Conservation (phyloP, 2,797 vertebrate species). For the Cetoscarus ocellatus region DNA sequence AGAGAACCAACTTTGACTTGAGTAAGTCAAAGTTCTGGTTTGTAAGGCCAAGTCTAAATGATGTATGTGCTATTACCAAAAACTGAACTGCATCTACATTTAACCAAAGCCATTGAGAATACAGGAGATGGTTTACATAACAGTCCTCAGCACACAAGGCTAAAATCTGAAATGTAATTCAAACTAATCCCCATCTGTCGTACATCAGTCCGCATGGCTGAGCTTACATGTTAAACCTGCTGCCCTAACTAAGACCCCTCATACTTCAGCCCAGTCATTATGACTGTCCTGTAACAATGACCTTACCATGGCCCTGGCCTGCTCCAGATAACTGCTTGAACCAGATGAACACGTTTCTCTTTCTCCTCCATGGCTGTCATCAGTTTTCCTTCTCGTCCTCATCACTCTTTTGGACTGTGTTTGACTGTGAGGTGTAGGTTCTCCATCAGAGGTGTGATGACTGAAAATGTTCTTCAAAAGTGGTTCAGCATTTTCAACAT, state of each 20-base stretch:
- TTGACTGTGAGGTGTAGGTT: conserved; percentile 30
- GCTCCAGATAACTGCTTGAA: conserved; percentile 78
- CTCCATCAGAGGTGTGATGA: conserved; percentile 59
- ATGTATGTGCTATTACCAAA: too few relatives aligned
- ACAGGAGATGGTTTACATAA: background rate
- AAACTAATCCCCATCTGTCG: background rate
- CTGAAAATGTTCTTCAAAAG: conserved; percentile 82
- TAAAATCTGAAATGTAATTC: conserved; percentile 1
- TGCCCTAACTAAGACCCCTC: background rate
- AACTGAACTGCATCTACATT: background rate
- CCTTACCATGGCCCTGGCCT: conserved; percentile 86
- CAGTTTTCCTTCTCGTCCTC: conserved; percentile 53
- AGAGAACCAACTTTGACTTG: too few relatives aligned
- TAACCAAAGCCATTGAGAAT: background rate
- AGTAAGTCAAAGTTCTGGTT: too few relatives aligned
- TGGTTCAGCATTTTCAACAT: conserved; percentile 87
- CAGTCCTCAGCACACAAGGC: background rate
- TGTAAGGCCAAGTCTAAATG: too few relatives aligned
- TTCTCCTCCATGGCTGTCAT: conserved; percentile 44
- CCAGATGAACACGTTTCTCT: conserved; percentile 79
- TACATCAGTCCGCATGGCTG: conserved; percentile 12
- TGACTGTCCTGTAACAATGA: conserved; percentile 15
- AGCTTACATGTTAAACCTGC: conserved; percentile 12
- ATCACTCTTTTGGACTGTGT: conserved; percentile 50
- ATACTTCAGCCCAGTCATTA: conserved; percentile 1